These are phyloP conservation scores for Sialia sialis DNA, from an alignment of 2,113 vertebrate genomes.

Conservation along the genomic window DNA sequence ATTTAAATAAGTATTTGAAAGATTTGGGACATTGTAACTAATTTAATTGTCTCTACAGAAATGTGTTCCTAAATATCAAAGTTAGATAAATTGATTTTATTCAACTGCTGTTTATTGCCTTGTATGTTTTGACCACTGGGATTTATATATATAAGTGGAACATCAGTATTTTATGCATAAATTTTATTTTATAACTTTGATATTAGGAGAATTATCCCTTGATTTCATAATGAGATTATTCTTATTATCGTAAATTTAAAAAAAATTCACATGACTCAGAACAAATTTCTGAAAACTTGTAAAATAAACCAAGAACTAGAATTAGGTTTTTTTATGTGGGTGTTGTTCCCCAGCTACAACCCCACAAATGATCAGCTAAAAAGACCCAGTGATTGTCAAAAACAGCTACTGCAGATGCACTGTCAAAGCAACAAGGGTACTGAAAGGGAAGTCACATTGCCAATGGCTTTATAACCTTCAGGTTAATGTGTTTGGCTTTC, in stretches of 20 bases:
- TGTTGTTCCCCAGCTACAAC: neutral
- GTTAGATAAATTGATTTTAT: neutral
- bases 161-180: conserved; percentile 20
- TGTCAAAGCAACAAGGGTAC: neutral
- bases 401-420: neutral
- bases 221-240: conserved; percentile 9
- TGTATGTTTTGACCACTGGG: neutral
- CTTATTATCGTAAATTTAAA: neutral
- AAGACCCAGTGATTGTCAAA: neutral
- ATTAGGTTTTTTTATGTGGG: neutral
- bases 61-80: neutral
- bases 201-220: conserved; percentile 9
- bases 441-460: neutral
- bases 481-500: neutral
- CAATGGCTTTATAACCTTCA: conserved; percentile 16
- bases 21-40: neutral
- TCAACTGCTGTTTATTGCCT: neutral
- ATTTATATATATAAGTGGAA: neutral
- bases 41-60: neutral
- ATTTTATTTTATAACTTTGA: conserved; percentile 12
- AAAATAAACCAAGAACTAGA: neutral
- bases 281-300: neutral
- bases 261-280: neutral
- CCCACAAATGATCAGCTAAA: neutral
- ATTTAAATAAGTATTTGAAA: conserved; percentile 20